Percentiles rank a stretch among this genome's conserved stretches.
phyloP scores from a whole-genome alignment of 2,113 vertebrate genomes.

The Tringa solitaria region DNA sequence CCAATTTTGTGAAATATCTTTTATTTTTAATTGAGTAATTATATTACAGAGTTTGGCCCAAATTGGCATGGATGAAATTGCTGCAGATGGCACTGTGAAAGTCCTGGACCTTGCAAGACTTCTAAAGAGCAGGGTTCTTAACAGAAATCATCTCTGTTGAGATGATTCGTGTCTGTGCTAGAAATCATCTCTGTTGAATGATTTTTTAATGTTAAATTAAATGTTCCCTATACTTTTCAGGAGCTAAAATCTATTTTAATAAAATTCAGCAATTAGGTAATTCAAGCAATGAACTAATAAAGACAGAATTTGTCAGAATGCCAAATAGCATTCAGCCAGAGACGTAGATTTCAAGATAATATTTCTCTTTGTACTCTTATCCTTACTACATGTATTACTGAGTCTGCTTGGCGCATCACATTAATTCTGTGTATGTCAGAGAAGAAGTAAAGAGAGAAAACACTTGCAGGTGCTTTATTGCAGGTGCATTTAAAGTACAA shows the following conservation, averaged over 20 bases:
- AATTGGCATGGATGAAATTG: background rate
- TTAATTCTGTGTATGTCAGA: background rate
- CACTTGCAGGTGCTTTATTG: background rate
- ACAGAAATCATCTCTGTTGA: background rate
- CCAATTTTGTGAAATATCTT: background rate
- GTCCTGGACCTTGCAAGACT: background rate
- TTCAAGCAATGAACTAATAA: background rate
- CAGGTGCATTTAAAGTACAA: background rate
- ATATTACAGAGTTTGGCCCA: background rate
- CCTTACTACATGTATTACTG: background rate
- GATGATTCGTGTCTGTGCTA: no score
- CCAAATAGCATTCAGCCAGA: background rate
- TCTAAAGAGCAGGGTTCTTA: background rate
- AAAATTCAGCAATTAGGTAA: background rate
- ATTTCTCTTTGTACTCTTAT: background rate
- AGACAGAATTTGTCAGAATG: background rate
- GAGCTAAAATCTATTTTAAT: background rate
- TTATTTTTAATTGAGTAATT: background rate
- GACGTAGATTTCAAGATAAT: background rate
- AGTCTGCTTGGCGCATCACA: background rate
- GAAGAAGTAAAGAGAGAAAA: background rate
- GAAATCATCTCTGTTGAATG: background rate
- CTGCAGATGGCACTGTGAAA: background rate
- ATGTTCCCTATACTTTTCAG: background rate
- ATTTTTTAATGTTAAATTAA: constrained; percentile 6